A percentile compares a stretch with the other conserved stretches of the same genome.
These are phyloP conservation scores for Cyprinus carpio DNA, from an alignment of 2,113 vertebrate species.

Conservation along the genomic window DNA sequence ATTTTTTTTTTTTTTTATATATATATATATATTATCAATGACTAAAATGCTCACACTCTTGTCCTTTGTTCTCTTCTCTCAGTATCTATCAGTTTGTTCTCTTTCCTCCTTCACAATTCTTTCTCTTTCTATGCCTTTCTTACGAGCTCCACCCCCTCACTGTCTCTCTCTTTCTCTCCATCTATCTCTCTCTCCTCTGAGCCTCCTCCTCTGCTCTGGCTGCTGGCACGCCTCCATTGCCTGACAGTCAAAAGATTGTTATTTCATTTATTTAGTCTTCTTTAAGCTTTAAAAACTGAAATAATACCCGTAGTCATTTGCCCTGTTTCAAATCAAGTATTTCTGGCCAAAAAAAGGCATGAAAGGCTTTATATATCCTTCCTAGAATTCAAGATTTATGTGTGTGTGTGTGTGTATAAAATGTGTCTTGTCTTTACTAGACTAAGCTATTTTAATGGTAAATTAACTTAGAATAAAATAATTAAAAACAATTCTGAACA, in stretches of 20 bases:
- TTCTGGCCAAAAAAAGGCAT: too few species aligned
- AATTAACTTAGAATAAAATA: too few species aligned
- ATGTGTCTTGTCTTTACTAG: too few species aligned
- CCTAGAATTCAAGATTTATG: too few species aligned
- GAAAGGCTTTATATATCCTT: too few species aligned
- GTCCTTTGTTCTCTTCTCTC: slow-evolving; percentile 41
- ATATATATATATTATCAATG: too few species aligned
- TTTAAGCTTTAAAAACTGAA: not conserved
- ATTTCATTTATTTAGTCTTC: slow-evolving; percentile 51
- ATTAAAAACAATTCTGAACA: too few species aligned
- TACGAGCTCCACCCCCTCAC: not conserved
- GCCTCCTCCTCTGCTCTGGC: slow-evolving; percentile 47
- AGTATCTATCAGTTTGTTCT: not conserved
- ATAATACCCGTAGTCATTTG: not conserved
- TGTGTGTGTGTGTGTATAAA: too few species aligned
- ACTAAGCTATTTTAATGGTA: too few species aligned
- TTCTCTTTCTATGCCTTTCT: too few species aligned
- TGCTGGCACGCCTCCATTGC: slow-evolving; percentile 39
- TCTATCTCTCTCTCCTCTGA: slow-evolving; percentile 12
- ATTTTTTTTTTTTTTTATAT: too few species aligned
- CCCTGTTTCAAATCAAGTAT: not conserved
- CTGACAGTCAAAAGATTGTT: slow-evolving; percentile 57
- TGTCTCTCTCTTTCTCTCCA: slow-evolving; percentile 1
- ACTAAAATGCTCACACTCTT: slow-evolving; percentile 5
- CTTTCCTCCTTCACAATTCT: not conserved